Evolutionary conservation across 2,888 invertebrate genomes (phyloP), one percentile per base, ranked within the genome.

Genomic region (Ornithoptera alexandrae): DNA sequence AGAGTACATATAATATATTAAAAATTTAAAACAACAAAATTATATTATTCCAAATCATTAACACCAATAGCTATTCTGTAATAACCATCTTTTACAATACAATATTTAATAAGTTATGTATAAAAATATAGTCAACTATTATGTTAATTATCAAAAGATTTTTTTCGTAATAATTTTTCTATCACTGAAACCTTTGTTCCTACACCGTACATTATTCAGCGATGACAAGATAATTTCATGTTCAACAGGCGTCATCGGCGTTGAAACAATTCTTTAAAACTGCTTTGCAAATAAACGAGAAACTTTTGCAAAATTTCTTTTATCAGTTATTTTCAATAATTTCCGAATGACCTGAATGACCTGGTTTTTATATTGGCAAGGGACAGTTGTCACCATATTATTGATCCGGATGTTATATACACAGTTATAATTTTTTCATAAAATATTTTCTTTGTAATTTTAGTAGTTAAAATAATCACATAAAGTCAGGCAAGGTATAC

Each of bases 161-260:
- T 12, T 46, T 15, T 46, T 12, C 2, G 15, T 46, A 46, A 15
- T 12, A 46, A 46, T 46, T 10, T 46, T 46, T 2, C 3, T 10
- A 46, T 15, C 1, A 46, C 4, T 15, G 2, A 12, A 12, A 46
- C 6, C 42, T 20, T 65, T 65, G 17, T 60, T 61, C 30, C 18
- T 39, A 39, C 53, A 18, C 18, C 39, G 39, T 39, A 18, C 36
- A 61, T 62, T 56, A 15, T 66, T 36, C 30, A 20, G 53, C 20
- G 22, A 50, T 50, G 61, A 53, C 17, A 17, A 39, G 20, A 18
- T 17, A 3, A 53, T 8, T 20, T 53, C 15, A 61, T 61, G 61
- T 69, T 69, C 69, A 69, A 69, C 65, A 62, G 69, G 69, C 69
- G 62, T 62, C 62, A 62, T 36, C 58, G 62, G 58, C 46, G 62